phyloP scores from a whole-genome alignment of 2,888 invertebrate species.

The Brenthis daphne region DNA sequence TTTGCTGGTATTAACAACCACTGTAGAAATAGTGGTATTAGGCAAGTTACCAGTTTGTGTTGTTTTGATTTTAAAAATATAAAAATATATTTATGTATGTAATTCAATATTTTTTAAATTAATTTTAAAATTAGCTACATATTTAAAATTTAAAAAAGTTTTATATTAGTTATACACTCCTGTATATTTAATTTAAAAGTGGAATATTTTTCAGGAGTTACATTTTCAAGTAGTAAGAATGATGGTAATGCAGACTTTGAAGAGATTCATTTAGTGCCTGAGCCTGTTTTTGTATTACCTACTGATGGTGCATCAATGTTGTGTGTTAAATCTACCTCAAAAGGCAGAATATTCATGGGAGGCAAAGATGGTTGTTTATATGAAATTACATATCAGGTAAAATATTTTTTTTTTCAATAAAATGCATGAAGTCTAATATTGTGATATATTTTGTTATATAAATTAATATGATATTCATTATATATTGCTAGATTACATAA shows the following conservation, averaged over 20 bases:
- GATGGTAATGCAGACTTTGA: constrained; percentile 78
- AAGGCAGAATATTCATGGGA: constrained; percentile 96
- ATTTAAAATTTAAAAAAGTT: too few relatives aligned
- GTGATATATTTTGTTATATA: too few relatives aligned
- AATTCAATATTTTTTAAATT: background rate
- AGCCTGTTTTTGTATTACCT: constrained; percentile 95
- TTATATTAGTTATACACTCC: too few relatives aligned
- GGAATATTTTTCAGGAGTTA: constrained; percentile 67
- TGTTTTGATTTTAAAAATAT: constrained; percentile 8
- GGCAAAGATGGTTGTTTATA: constrained; percentile 96
- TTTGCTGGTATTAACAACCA: constrained; percentile 95
- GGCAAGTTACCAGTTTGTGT: constrained; percentile 78
- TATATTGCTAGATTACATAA: too few relatives aligned
- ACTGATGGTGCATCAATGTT: constrained; percentile 94
- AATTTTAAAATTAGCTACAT: too few relatives aligned
- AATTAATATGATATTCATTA: too few relatives aligned
- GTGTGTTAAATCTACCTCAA: constrained; percentile 89
- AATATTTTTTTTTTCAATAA: background rate
- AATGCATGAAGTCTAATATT: too few relatives aligned
- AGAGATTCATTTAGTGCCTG: constrained; percentile 95
- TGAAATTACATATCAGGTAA: constrained; percentile 96
- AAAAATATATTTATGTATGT: background rate
- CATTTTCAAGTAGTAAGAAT: constrained; percentile 71
- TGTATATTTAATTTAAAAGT: too few relatives aligned
- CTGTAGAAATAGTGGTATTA: constrained; percentile 95